Percentiles rank a stretch among this genome's conserved stretches.
These are phyloP conservation scores for Sphinx pinastri DNA, from an alignment of 2,888 invertebrate genomes.

Conservation along the genomic window DNA sequence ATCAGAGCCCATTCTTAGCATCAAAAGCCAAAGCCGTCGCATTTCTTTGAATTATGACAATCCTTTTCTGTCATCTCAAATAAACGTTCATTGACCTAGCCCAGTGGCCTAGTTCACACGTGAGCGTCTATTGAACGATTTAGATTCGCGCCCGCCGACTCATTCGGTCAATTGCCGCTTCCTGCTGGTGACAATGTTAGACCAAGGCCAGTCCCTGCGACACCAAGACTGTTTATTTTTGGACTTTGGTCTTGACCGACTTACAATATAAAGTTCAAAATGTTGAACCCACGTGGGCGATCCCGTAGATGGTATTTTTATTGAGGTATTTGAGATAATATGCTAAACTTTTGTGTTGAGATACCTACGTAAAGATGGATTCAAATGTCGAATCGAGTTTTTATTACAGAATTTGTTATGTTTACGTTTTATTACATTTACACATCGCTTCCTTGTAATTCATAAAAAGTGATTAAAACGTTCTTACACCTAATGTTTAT, in stretches of 20 bases:
- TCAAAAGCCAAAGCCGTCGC: background rate
- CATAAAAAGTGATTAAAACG: constrained; percentile 17
- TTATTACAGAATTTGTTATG: background rate
- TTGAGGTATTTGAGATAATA: constrained; percentile 10
- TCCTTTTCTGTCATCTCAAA: background rate
- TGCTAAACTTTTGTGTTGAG: constrained; percentile 19
- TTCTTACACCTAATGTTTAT: constrained; percentile 14
- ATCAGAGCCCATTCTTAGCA: background rate
- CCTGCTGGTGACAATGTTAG: constrained; percentile 66
- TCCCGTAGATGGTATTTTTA: constrained; percentile 18
- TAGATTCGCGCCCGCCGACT: constrained; percentile 60
- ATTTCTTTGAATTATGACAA: background rate
- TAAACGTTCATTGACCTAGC: constrained; percentile 61
- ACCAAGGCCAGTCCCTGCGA: constrained; percentile 59
- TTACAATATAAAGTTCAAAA: constrained; percentile 19
- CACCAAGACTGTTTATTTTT: constrained; percentile 12
- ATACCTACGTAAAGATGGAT: background rate
- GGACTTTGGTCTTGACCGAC: constrained; percentile 13
- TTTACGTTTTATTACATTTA: background rate
- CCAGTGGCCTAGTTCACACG: constrained; percentile 76
- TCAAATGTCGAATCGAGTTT: background rate
- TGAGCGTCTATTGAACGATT: constrained; percentile 65
- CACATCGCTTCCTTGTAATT: constrained; percentile 5
- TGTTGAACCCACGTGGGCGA: constrained; percentile 6
- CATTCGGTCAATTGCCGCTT: constrained; percentile 73